Evolutionary conservation across 2,797 vertebrate species (phyloP).

Genomic region (Muraenolepis orangiensis): DNA sequence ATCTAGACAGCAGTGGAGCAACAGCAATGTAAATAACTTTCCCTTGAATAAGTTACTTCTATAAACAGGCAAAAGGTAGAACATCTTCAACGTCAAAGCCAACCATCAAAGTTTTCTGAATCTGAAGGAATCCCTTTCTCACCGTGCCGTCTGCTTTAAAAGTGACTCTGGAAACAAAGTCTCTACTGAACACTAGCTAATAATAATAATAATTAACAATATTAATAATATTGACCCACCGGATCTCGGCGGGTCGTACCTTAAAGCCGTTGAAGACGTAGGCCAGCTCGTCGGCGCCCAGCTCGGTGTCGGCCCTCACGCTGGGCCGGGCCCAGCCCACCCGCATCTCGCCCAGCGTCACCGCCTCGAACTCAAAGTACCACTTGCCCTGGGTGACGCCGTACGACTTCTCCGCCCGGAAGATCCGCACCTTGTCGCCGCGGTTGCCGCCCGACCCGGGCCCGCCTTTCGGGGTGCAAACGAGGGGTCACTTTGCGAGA

Average conservation of each 20-base stretch:
- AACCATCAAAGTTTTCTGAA: no score
- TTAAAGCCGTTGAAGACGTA: slow-evolving; percentile 93
- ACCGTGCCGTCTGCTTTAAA: no score
- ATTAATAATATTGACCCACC: no score
- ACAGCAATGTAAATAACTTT: no score
- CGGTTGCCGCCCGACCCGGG: slow-evolving; percentile 62
- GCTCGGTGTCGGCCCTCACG: slow-evolving; percentile 82
- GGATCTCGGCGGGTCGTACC: no score
- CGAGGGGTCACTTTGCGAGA: background rate
- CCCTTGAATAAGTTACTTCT: no score
- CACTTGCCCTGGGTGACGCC: slow-evolving; percentile 84
- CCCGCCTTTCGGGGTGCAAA: slow-evolving; percentile 60
- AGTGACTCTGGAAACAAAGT: no score
- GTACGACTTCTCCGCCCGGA: slow-evolving; percentile 88
- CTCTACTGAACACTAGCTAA: no score
- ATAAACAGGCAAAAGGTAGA: background rate
- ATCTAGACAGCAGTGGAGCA: no score
- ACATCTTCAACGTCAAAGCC: no score
- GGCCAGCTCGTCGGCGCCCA: slow-evolving; percentile 86
- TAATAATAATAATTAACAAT: no score
- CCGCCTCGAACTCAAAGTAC: slow-evolving; percentile 94
- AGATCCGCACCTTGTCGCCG: slow-evolving; percentile 81
- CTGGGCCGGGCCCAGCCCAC: slow-evolving; percentile 90
- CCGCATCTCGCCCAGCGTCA: slow-evolving; percentile 91
- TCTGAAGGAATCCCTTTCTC: no score